phyloP scores from a whole-genome alignment of 2,797 vertebrate species.

The Muscicapa striata region DNA sequence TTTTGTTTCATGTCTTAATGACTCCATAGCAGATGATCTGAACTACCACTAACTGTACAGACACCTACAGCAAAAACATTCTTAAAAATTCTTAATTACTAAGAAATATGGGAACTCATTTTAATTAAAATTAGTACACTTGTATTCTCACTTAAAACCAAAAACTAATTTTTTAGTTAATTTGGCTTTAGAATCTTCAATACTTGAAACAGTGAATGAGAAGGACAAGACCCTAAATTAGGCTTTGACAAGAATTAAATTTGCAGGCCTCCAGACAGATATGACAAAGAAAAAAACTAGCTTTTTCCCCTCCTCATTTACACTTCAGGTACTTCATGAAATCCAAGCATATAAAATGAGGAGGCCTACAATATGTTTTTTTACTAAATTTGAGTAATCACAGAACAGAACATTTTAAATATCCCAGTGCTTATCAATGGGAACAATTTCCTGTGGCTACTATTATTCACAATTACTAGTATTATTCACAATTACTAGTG shows the following conservation, averaged over 20 bases:
- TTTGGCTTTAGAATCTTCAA: background rate
- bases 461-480: constrained; percentile 39
- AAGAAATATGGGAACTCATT: background rate
- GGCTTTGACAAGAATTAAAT: background rate
- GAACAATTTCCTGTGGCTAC: constrained; percentile 20
- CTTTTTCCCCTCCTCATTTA: no score
- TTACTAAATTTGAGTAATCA: background rate
- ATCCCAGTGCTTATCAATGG: background rate
- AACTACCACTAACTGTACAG: background rate
- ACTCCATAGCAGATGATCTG: background rate
- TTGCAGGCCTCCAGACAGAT: background rate
- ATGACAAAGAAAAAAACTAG: background rate
- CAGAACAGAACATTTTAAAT: constrained; percentile 30
- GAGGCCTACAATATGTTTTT: background rate
- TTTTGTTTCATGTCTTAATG: background rate
- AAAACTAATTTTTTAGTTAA: background rate
- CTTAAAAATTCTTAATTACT: background rate
- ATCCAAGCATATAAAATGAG: background rate
- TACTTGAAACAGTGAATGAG: background rate
- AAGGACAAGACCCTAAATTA: background rate
- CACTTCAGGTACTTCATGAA: background rate
- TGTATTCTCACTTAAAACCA: background rate
- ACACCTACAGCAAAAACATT: background rate
- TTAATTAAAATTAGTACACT: background rate
- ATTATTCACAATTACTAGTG: constrained; percentile 40